Conservation (phyloP, 2,888 invertebrate species). For the Eudasyphora cyanicolor region DNA sequence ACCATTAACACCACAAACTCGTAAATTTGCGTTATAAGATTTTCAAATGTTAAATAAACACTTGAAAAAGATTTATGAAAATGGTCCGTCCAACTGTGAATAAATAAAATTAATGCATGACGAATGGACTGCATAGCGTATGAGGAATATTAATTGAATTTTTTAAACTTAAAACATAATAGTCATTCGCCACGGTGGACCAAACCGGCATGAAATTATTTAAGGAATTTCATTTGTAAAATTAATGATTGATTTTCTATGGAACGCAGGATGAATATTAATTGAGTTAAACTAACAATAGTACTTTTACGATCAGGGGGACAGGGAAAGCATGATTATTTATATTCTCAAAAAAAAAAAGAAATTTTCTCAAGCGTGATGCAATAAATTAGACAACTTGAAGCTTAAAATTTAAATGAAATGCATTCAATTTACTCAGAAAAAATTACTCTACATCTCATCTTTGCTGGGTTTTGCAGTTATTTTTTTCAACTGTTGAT, state of each 20-base stretch:
- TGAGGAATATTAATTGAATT: constrained; percentile 26
- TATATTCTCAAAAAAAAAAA: no score
- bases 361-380: constrained; percentile 10
- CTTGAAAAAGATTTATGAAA: constrained; percentile 13
- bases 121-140: neutral
- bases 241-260: no score
- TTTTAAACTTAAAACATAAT: no score
- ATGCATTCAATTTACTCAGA: neutral
- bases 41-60: constrained; percentile 3
- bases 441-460: neutral
- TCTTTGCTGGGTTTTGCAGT: neutral
- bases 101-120: neutral
- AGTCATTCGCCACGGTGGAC: no score
- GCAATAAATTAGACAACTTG: constrained; percentile 25
- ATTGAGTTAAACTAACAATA: no score
- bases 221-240: no score
- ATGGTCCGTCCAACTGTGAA: neutral
- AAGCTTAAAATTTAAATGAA: constrained; percentile 19
- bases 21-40: neutral
- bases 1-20: neutral
- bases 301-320: no score
- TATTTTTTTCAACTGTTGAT: neutral
- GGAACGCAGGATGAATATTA: no score
- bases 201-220: no score
- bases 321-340: no score